Conservation (phyloP, 2,797 vertebrate genomes). For the Channa striata region DNA sequence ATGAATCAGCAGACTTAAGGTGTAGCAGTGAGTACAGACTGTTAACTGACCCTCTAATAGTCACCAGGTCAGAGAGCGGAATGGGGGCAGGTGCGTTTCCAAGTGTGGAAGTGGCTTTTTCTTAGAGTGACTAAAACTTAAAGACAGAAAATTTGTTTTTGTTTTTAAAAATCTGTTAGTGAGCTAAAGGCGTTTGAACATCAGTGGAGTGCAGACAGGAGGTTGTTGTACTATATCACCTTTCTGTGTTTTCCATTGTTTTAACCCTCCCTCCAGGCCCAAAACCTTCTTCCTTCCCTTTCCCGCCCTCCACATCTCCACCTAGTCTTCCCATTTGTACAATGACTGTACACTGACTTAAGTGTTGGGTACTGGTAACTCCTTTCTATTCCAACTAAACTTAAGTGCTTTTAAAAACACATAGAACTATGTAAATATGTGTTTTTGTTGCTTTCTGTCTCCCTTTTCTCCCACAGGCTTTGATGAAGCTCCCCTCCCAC, state of each 20-base stretch:
- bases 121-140: slow-evolving; percentile 26
- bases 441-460: slow-evolving; percentile 13
- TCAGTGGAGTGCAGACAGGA: slow-evolving; percentile 9
- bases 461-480: slow-evolving; percentile 80
- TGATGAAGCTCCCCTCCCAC: slow-evolving; percentile 91
- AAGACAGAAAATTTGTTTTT: background rate
- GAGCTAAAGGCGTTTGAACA: slow-evolving; percentile 16
- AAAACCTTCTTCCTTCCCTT: slow-evolving; percentile 67
- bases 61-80: slow-evolving; percentile 37
- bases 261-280: slow-evolving; percentile 41
- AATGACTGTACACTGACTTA: slow-evolving; percentile 43
- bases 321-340: slow-evolving; percentile 37
- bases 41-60: slow-evolving; percentile 43
- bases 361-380: slow-evolving; percentile 37
- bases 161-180: slow-evolving; percentile 15
- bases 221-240: slow-evolving; percentile 19
- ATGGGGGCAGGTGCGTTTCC: slow-evolving; percentile 53
- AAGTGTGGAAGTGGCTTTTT: slow-evolving; percentile 47
- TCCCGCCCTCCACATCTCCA: slow-evolving; percentile 57
- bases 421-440: slow-evolving; percentile 6
- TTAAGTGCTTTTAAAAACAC: slow-evolving; percentile 1
- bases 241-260: slow-evolving; percentile 62
- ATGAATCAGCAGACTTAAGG: slow-evolving; percentile 67
- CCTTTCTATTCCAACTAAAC: slow-evolving; percentile 23
- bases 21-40: slow-evolving; percentile 27